Evolutionary conservation across 2,113 vertebrate genomes (phyloP), one percentile per base, ranked within the genome.

Genomic region (Nyctibius bracteatus): DNA sequence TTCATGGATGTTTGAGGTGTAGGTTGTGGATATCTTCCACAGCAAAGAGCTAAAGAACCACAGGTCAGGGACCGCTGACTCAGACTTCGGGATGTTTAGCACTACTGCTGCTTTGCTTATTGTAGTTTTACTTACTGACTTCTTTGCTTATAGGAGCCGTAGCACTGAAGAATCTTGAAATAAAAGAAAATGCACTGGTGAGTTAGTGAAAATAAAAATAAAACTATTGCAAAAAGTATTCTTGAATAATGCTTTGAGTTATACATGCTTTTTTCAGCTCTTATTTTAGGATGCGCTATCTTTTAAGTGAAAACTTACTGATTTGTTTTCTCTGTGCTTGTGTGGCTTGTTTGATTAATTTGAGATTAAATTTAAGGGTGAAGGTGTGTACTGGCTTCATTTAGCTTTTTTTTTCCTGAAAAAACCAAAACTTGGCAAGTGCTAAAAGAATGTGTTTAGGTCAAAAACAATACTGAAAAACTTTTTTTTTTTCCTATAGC

Each of bases 111-210:
- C 21, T 57, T 65, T 21, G 6, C 25, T 77, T 81, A 62, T 37
- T 83, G 24, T 35, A 33, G 39, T 82, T 79, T 93, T 89, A 54
- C 68, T 30, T 90, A 16, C 23, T 91, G 35, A 24, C 24, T 71
- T 80, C 33, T 89, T 94, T 66, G 85, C 33, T 96, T 97, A 71
- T 97, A 99, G 99, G 99, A 94, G 98, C 98, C 37, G 99, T 99
- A 51, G 94, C 98, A 49, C 97, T 99, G 61, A 99, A 95, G 96
- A 99, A 99, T 97, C 98, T 99, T 94, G 99, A 99, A 98, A 99
- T 99, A 98, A 99, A 99, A 97, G 99, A 99, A 98, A 99, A 99
- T 99, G 99, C 99, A 30, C 94, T 99, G 98, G 99, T 99, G 98
- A 98, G 99, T 98, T 91, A 81, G 6, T 88, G 35, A 81, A 84